Base-by-base conservation (phyloP, 2,113 vertebrate species). In the Callipepla squamata region DNA sequence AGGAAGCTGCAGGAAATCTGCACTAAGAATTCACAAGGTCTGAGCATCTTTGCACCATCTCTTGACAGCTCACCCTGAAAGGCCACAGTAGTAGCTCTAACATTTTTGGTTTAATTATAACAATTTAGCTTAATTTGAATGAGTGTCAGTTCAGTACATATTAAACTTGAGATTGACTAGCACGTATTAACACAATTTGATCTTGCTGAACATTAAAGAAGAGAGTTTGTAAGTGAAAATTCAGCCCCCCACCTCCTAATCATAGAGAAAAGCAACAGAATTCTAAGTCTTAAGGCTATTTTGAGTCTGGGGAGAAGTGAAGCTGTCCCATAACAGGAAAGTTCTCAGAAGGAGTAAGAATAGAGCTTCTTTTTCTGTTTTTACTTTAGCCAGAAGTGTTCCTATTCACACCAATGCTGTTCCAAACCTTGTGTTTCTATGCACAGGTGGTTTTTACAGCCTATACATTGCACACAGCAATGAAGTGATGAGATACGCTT, bases 381-480 rank as follows among this genome's bases (percentile, higher is more conserved):
- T 80, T 50, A n/a, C 51, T 90, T 91, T 95, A 88, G 78, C 58
- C 57, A 48, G 19, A 63, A 69, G n/a, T 13, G 36, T 26, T 94
- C 32, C 61, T 86, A 36, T 73, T 62, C 81, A 77, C 45, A 36
- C 16, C 3, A 2, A 34, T 25, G n/a, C 62, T 70, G 65, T 75
- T 92, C 69, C 70, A 90, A 40, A 7, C 55, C 18, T 76, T n/a
- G 40, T 26, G 40, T 78, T 92, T 70, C 78, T 88, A 51, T 58
- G 59, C 55, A 79, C 69, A 92, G 85, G 84, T 94, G 96, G 65
- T 85, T 97, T 97, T 95, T 94, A 95, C 61, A 90, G 57, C 70
- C 80, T 81, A 7, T 48, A 70, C 82, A 92, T 78, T 48, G 62
- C 47, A 36, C 85, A 72, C 55, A 90, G 66, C 68, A 90, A 95